Percentiles rank a stretch among this genome's conserved stretches.
Evolutionary conservation across 2,113 vertebrate species (phyloP).

Genomic region (Microcebus tavaratra): DNA sequence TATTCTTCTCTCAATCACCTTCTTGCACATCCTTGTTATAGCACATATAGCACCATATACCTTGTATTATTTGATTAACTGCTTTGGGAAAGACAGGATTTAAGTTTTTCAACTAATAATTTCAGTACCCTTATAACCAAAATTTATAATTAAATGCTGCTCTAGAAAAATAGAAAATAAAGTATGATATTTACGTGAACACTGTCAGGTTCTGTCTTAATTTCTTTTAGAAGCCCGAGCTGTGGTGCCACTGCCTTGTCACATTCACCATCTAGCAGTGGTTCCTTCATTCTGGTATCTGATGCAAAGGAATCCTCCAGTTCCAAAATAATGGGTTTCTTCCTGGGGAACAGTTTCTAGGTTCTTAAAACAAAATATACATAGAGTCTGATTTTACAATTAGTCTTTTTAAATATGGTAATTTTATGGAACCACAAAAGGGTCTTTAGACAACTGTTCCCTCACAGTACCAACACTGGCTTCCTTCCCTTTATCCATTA

Average conservation of each 20-base stretch:
- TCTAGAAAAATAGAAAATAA: constrained; percentile 22
- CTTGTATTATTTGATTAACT: constrained; percentile 12
- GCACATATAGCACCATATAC: background rate
- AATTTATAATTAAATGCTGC: background rate
- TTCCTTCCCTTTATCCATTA: background rate
- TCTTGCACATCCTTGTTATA: background rate
- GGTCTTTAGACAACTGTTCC: background rate
- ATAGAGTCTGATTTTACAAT: constrained; percentile 37
- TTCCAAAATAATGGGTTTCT: constrained; percentile 35
- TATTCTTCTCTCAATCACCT: background rate
- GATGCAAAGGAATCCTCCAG: constrained; percentile 16
- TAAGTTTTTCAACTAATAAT: constrained; percentile 1
- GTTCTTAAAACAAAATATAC: constrained; percentile 52
- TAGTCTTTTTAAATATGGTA: background rate
- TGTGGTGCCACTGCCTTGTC: constrained; percentile 18
- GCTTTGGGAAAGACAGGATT: background rate
- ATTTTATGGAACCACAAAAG: background rate
- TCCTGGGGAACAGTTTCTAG: constrained; percentile 17
- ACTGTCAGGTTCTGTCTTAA: constrained; percentile 58
- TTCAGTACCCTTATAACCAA: background rate
- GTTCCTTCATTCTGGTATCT: constrained; percentile 66
- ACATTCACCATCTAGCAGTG: background rate
- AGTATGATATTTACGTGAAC: constrained; percentile 50
- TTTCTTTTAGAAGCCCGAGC: background rate
- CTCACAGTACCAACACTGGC: background rate